Base-by-base conservation (phyloP, 2,797 vertebrate species). In the Xenopus petersii region DNA sequence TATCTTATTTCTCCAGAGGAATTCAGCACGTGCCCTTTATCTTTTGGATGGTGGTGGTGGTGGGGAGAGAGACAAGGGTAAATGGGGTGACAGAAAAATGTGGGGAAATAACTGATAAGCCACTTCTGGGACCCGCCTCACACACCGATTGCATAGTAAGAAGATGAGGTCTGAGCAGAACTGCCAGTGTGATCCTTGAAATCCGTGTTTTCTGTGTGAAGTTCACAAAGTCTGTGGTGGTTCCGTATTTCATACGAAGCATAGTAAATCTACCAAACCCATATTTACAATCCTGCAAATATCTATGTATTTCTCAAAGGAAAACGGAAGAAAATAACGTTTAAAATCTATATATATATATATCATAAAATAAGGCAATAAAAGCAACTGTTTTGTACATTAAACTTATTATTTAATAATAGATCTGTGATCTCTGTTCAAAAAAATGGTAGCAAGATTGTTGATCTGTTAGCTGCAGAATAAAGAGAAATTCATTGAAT, bases 371-470 rank as follows among this genome's bases (percentile, higher is more conserved):
- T 87, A 96, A 96, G 94, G 95, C 93, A 93, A 95, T 24, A 88
- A 89, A 94, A 90, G 84, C 88, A 92, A 94, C 91, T 91, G 91
- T 92, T 90, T 92, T 90, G 92, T 95, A 95, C 94, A 95, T 93
- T 90, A 92, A 94, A 91, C 93, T 93, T 83, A 85, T 81, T 88
- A 87, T 87, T 90, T 91, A 90, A 92, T 90, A 79, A 91, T 86
- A 89, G 84, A 87, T 91, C 89, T 91, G 86, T 88, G 88, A 89
- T 87, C 88, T 88, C 84, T 86, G 87, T 89, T 91, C 89, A 88
- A 89, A 88, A 42, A 42, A 88, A 90, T 88, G 67, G 69, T 79
- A 88, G 90, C 88, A 85, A 86, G 87, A 86, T 84, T 82, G 84
- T 84, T 80, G 83, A 88, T 87, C 84, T 79, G 81, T 89, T 83